These are phyloP conservation scores for Aromia moschata DNA, from an alignment of 2,888 invertebrate species.

Conservation along the genomic window DNA sequence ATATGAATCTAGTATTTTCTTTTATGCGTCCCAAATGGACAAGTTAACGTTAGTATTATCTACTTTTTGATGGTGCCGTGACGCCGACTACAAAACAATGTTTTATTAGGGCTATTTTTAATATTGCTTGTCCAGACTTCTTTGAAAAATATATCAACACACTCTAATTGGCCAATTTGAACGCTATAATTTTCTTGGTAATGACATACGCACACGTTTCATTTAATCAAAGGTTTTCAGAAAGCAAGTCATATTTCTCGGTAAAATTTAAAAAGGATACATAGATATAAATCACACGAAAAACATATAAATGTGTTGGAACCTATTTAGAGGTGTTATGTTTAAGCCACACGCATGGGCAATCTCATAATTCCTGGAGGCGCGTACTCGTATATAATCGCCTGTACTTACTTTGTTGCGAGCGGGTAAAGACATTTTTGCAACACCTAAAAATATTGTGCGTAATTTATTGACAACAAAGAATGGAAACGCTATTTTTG, in stretches of 20 bases:
- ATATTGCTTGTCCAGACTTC: background rate
- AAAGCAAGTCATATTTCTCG: constrained; percentile 16
- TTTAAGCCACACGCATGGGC: constrained; percentile 1
- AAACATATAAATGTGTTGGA: constrained; percentile 14
- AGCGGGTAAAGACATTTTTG: background rate
- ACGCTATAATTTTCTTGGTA: constrained; percentile 7
- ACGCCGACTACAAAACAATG: no score
- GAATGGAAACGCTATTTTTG: no score
- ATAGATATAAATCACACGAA: constrained; percentile 17
- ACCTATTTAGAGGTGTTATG: constrained; percentile 19
- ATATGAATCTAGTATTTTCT: background rate
- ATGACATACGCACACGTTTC: background rate
- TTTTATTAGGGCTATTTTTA: no score
- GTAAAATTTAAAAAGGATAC: constrained; percentile 5
- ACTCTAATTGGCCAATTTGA: constrained; percentile 8
- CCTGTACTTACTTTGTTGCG: background rate
- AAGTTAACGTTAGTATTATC: background rate
- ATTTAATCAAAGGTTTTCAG: constrained; percentile 10
- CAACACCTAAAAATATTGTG: no score
- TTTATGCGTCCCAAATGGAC: background rate
- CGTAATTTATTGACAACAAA: no score
- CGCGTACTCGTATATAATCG: background rate
- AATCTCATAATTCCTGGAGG: background rate
- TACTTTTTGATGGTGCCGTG: background rate
- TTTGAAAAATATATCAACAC: background rate